Evolutionary conservation across 2,888 invertebrate species (phyloP), one percentile per base, ranked within the genome.

Genomic region (Hybos culiciformis): DNA sequence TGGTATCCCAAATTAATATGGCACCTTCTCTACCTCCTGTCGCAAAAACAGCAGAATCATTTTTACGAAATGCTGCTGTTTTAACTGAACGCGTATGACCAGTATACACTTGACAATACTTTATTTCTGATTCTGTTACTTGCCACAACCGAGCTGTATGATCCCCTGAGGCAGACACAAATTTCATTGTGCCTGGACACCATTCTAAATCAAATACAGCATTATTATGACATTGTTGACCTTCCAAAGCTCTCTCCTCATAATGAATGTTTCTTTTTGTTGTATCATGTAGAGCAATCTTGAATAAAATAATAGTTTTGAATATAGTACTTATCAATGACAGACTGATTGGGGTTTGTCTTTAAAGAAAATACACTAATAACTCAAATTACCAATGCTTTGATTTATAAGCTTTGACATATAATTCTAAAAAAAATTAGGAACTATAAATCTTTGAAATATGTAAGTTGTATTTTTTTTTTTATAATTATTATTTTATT

Each of bases 151-250:
- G 72, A 0, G 84, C 82, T 0, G 82, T 80, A 58, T 88, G 85
- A 63, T 92, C 92, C 2, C 82, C 81, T 36, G 90, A 86, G 0
- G 82, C 90, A 5, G 88, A 90, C 2, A 91, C 77, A 45, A 92
- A 71, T 54, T 78, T 81, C 73, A 76, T 75, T 55, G 80, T 73
- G 0, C 75, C 72, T 0, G 81, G 80, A 68, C 81, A 78, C 92
- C 92, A 93, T 1, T 83, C 81, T 41, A 92, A 60, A 62, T 92
- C 91, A 60, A 91, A 92, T 24, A 92, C 81, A 0, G 91, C 91
- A 70, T 92, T 91, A 54, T 74, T 75, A 63, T 92, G 92, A 46
- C 75, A 75, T 51, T 74, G 74, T 46, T 71, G 71, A 0, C 71
- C 69, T 36, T 68, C 69, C 26, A 75, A 52, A 0, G 65, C 54